Percentiles rank a stretch among this genome's conserved stretches.
Conservation (phyloP, 1,140 invertebrate species). For the Choristoneura fumiferana region DNA sequence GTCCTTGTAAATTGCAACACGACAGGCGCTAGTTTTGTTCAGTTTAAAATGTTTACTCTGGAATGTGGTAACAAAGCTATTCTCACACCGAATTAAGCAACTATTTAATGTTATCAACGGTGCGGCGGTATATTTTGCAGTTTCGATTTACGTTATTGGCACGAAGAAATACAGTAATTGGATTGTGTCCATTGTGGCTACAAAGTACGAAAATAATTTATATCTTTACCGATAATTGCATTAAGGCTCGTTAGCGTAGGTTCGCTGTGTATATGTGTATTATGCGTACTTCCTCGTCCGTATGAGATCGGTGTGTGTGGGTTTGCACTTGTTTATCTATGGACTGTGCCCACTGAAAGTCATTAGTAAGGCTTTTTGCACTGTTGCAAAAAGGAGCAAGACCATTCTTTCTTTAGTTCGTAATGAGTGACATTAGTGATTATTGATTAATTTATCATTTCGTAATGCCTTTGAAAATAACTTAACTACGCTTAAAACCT, state of each 20-base stretch:
- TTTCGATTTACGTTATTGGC: not conserved
- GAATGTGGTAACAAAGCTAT: not conserved
- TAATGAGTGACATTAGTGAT: no score
- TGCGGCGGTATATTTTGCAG: no score
- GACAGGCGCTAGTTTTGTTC: not conserved
- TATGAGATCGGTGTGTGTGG: not conserved
- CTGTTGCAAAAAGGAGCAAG: no score
- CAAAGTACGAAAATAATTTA: not conserved
- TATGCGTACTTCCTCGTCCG: slow-evolving; percentile 7
- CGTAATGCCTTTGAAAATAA: no score
- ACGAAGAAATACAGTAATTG: not conserved
- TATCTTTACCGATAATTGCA: slow-evolving; percentile 16
- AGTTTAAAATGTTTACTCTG: not conserved
- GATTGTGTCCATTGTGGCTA: not conserved
- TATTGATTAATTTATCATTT: no score
- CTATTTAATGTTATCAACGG: no score
- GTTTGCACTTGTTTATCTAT: not conserved
- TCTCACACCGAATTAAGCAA: no score
- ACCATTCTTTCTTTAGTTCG: no score
- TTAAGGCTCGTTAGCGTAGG: not conserved
- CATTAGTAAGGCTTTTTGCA: no score
- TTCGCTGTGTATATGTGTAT: not conserved
- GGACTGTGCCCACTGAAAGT: not conserved
- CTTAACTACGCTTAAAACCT: no score
- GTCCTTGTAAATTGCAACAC: not conserved